Percentiles rank a stretch among this genome's conserved stretches.
phyloP scores from a whole-genome alignment of 2,797 vertebrate genomes.

The Bovichtus variegatus region DNA sequence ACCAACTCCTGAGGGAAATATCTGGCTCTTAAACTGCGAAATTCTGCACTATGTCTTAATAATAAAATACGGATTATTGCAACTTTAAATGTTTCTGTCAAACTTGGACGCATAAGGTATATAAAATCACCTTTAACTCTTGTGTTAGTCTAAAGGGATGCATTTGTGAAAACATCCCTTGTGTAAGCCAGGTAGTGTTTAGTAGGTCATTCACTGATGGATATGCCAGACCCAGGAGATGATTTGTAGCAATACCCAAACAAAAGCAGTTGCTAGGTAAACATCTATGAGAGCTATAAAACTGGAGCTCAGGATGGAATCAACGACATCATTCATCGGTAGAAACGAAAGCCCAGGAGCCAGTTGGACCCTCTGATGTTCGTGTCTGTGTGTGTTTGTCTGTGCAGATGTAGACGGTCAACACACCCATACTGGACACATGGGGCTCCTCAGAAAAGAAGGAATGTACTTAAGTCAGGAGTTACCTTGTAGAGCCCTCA shows the following conservation, averaged over 20 bases:
- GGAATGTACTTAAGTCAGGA: slow-evolving; percentile 54
- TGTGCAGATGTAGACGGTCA: slow-evolving; percentile 45
- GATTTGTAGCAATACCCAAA: slow-evolving; percentile 48
- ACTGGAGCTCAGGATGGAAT: slow-evolving; percentile 55
- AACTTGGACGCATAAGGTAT: not conserved
- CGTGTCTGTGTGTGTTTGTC: slow-evolving; percentile 10
- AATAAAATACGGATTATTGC: not conserved
- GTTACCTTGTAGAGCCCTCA: slow-evolving; percentile 18
- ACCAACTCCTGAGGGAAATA: not conserved
- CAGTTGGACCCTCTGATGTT: slow-evolving; percentile 41
- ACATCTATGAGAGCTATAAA: slow-evolving; percentile 39
- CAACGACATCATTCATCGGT: slow-evolving; percentile 51
- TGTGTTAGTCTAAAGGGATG: slow-evolving; percentile 4
- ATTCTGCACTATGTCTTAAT: not conserved
- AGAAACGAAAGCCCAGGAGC: slow-evolving; percentile 44
- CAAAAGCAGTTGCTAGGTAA: slow-evolving; percentile 72
- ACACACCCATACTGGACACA: slow-evolving; percentile 44
- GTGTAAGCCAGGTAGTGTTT: slow-evolving; percentile 35
- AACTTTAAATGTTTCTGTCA: not conserved
- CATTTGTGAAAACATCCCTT: slow-evolving; percentile 7
- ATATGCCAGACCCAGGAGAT: slow-evolving; percentile 57
- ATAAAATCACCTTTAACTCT: not conserved
- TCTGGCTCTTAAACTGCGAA: not conserved
- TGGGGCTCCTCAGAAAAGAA: slow-evolving; percentile 53
- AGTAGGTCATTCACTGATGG: slow-evolving; percentile 54